Conservation (phyloP, 2,113 vertebrate genomes). For the Cathartes aura region DNA sequence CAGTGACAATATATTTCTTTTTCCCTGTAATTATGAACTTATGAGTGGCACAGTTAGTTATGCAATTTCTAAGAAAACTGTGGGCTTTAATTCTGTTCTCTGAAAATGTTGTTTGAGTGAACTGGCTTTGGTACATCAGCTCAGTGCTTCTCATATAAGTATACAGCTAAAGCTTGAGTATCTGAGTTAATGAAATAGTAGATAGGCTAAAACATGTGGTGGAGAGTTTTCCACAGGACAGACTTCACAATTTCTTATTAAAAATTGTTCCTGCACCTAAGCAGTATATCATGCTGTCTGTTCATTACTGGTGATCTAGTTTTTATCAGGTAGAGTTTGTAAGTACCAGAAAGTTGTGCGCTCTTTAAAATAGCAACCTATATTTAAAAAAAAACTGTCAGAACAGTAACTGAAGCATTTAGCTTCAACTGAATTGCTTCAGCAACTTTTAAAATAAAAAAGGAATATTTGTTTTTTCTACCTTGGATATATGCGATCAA, state of each 20-base stretch:
- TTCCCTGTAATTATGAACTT: neutral
- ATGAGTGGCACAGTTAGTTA: neutral
- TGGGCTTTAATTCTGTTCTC: neutral
- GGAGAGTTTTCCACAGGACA: neutral
- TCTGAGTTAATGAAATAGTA: neutral
- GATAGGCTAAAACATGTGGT: neutral
- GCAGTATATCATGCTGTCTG: neutral
- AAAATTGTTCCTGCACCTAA: neutral
- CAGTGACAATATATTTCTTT: neutral
- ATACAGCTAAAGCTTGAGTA: neutral
- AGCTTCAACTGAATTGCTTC: neutral
- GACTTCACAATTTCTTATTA: neutral
- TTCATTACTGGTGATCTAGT: neutral
- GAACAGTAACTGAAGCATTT: neutral
- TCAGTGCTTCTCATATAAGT: neutral
- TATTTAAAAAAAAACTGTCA: neutral
- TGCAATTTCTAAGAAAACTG: neutral
- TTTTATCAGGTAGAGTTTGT: neutral
- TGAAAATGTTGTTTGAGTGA: neutral
- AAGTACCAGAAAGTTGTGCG: neutral
- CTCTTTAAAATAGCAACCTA: neutral
- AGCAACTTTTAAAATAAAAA: neutral
- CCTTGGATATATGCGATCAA: neutral
- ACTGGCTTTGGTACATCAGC: neutral
- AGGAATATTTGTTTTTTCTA: accelerated